These are phyloP conservation scores for Fringilla coelebs DNA, from an alignment of 2,797 vertebrate species.

Conservation along the genomic window DNA sequence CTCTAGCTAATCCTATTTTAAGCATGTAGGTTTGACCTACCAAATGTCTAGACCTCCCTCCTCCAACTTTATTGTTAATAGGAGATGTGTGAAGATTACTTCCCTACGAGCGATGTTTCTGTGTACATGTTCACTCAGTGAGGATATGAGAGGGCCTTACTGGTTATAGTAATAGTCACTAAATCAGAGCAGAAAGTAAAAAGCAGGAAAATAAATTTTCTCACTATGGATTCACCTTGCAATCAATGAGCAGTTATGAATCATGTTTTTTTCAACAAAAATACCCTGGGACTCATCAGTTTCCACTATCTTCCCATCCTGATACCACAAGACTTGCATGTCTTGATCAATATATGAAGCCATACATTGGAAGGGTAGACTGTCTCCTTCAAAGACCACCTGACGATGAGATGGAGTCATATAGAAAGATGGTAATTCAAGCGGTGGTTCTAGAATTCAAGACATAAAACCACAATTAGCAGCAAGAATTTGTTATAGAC, in stretches of 20 bases:
- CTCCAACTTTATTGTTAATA: neutral
- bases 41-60: neutral
- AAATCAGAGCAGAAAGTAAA: neutral
- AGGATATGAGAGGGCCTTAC: neutral
- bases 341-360: slow-evolving; percentile 94
- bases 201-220: neutral
- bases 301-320: slow-evolving; percentile 91
- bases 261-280: slow-evolving; percentile 93
- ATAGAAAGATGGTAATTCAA: slow-evolving; percentile 95
- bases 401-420: slow-evolving; percentile 95
- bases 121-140: neutral
- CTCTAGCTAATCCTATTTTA: neutral
- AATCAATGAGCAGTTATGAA: slow-evolving; percentile 97
- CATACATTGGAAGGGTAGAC: slow-evolving; percentile 95
- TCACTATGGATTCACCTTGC: slow-evolving; percentile 81
- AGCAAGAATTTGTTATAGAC: neutral
- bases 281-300: slow-evolving; percentile 92
- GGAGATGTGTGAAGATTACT: neutral
- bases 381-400: slow-evolving; percentile 96
- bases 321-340: slow-evolving; percentile 98
- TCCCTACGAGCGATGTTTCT: neutral
- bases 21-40: neutral
- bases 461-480: neutral
- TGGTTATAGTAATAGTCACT: neutral
- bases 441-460: slow-evolving; percentile 82